Evolutionary conservation across 2,888 invertebrate species (phyloP).

Genomic region (Epiblema foenella): DNA sequence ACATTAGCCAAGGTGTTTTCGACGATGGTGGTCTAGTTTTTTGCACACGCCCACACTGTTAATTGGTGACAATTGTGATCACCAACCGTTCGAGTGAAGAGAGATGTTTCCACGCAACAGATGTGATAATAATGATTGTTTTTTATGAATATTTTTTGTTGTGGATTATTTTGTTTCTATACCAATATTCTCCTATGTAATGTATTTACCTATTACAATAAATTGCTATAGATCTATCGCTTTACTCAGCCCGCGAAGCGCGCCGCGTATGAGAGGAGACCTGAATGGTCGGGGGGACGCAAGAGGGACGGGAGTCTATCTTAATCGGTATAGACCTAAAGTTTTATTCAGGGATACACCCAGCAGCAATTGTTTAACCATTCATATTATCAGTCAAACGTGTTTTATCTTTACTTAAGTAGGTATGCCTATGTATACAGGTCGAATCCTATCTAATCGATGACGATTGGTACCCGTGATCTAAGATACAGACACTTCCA

Average conservation of each 20-base stretch:
- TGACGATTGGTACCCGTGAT: neutral
- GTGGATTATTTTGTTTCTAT: neutral
- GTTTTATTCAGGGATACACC: neutral
- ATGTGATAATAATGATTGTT: slow-evolving; percentile 53
- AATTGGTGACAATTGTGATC: slow-evolving; percentile 83
- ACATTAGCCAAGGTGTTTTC: slow-evolving; percentile 82
- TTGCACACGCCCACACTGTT: slow-evolving; percentile 67
- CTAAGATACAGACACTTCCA: too few species aligned
- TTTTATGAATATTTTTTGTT: slow-evolving; percentile 6
- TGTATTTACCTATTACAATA: neutral
- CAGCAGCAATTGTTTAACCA: neutral
- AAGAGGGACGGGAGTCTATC: too few species aligned
- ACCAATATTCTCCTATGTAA: neutral
- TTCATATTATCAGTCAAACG: slow-evolving; percentile 1
- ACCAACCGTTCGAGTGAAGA: slow-evolving; percentile 74
- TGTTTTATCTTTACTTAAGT: neutral
- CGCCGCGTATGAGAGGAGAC: too few species aligned
- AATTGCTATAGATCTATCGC: too few species aligned
- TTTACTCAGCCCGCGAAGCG: too few species aligned
- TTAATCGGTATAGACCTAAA: neutral
- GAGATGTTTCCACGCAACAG: slow-evolving; percentile 77
- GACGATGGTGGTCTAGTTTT: slow-evolving; percentile 76
- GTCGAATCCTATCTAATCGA: neutral
- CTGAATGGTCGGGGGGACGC: too few species aligned
- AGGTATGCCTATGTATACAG: neutral